These are phyloP conservation scores for Sebastes itinus DNA, from an alignment of 2,797 vertebrate genomes.

Conservation along the genomic window DNA sequence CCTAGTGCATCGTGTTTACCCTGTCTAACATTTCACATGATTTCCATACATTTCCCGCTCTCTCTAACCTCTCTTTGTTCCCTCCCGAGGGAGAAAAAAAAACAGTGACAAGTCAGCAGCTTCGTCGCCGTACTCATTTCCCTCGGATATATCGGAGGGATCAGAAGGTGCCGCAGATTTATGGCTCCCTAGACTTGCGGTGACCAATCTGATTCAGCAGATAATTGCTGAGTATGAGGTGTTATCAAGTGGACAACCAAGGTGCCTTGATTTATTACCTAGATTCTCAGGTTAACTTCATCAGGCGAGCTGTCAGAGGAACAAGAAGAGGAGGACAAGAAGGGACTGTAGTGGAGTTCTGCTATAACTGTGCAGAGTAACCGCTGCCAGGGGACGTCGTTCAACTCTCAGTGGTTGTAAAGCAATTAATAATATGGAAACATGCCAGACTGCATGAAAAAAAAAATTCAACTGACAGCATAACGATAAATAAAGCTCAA, in stretches of 20 bases:
- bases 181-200: slow-evolving; percentile 48
- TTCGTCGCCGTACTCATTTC: slow-evolving; percentile 26
- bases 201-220: slow-evolving; percentile 69
- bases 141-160: slow-evolving; percentile 47
- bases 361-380: background rate
- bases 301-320: slow-evolving; percentile 49
- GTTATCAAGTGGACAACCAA: slow-evolving; percentile 61
- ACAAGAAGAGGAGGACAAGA: background rate
- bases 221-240: slow-evolving; percentile 68
- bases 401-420: slow-evolving; percentile 4
- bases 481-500: background rate
- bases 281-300: slow-evolving; percentile 60
- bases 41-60: background rate
- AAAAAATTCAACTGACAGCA: background rate
- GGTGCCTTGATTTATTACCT: slow-evolving; percentile 69
- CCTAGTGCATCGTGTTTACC: background rate
- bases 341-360: background rate
- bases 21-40: background rate
- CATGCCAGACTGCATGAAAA: background rate
- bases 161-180: slow-evolving; percentile 62
- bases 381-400: background rate
- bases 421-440: slow-evolving; percentile 28
- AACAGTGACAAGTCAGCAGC: slow-evolving; percentile 43
- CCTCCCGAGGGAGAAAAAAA: background rate
- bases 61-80: background rate